Base-by-base conservation (phyloP, 1,140 invertebrate genomes). In the Antheraea mylitta region DNA sequence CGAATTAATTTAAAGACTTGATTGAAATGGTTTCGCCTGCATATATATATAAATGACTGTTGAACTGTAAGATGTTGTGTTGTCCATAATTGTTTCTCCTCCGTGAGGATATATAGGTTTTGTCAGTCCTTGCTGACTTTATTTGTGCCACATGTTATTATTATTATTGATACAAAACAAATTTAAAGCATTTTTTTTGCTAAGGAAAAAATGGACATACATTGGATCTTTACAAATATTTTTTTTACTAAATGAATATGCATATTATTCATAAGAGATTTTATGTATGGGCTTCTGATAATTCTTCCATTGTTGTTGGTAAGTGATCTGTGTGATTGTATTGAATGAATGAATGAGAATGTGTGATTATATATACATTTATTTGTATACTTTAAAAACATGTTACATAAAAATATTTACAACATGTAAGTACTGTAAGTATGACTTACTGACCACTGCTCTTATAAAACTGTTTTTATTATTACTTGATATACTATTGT, bases 231-330 rank as follows among this genome's bases (percentile, higher is more conserved):
- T 53, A 53, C 16, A 53, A 16, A 53, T 53, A 53, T 53, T 53
- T 53, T 53, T 53, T 42, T 42, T 4, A 9, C 22, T 30, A 30
- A 30, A 30, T 30, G 1, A 30, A 30, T 30, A 30, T 30, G 22
- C 4, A 30, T 42, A 53, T 53, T 53, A 16, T 53, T 53, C 9
- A 53, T 53, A 53, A 53, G 45, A 53, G 16, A 53, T 53, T 53
- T 13, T 61, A 36, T 68, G 78, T 74, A 74, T 74, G 78, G 81
- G 80, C 83, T 88, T 90, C 85, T 86, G 65, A 83, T 73, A 77
- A 82, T 76, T 89, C 86, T 90, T 90, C 88, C 88, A 89, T 86
- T 88, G 79, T 87, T 85, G 77, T 84, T 83, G 69, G 75, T 71
- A 42, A 53, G 13, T 53, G 16, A 66, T 18, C 69, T 80, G 73